Percentiles rank a stretch among this genome's conserved stretches.
Conservation (phyloP, 2,797 vertebrate genomes). For the Coregonus sp. region DNA sequence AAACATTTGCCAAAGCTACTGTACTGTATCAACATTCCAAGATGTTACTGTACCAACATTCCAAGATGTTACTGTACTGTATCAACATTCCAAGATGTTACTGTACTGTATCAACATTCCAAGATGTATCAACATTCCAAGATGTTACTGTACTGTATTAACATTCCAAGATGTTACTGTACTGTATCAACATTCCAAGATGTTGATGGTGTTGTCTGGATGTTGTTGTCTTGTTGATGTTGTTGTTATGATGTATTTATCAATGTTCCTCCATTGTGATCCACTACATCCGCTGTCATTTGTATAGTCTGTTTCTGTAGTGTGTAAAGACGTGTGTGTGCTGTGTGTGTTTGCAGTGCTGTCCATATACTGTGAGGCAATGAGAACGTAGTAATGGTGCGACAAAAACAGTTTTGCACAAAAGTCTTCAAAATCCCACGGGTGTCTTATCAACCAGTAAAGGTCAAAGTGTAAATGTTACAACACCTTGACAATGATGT, state of each 20-base stretch:
- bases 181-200: slow-evolving; percentile 12
- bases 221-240: slow-evolving; percentile 12
- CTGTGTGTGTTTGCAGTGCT: background rate
- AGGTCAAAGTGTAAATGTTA: slow-evolving; percentile 12
- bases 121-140: too few species aligned
- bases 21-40: background rate
- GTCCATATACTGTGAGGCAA: too few species aligned
- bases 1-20: background rate
- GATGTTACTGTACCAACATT: too few species aligned
- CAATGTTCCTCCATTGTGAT: slow-evolving; percentile 30
- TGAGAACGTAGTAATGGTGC: too few species aligned
- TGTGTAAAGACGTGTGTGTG: background rate
- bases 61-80: too few species aligned
- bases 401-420: too few species aligned
- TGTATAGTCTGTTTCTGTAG: slow-evolving; percentile 5
- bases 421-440: background rate
- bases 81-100: too few species aligned
- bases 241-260: slow-evolving; percentile 21
- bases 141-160: too few species aligned
- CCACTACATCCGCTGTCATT: slow-evolving; percentile 13
- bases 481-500: slow-evolving; percentile 30
- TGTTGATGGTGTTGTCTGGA: background rate
- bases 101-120: too few species aligned
- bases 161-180: background rate
- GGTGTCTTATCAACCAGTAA: background rate